These are phyloP conservation scores for Rhagoletis pomonella DNA, from an alignment of 1,140 invertebrate species.

Conservation along the genomic window DNA sequence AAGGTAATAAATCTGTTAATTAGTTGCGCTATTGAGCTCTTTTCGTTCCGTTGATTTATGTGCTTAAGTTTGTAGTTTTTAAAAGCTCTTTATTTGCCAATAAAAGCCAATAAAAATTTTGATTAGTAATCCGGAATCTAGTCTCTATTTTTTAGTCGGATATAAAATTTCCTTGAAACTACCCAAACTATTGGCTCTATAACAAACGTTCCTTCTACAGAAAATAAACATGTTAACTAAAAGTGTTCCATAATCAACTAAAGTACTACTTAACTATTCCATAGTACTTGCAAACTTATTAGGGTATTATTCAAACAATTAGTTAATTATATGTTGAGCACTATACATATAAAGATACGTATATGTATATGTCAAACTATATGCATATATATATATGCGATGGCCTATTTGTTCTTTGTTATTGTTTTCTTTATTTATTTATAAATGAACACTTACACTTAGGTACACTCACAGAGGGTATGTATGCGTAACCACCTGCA, in stretches of 20 bases:
- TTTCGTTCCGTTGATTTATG: too few species aligned
- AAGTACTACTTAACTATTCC: conserved; percentile 15
- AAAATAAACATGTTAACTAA: conserved; percentile 29
- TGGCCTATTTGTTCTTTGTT: too few species aligned
- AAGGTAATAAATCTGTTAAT: too few species aligned
- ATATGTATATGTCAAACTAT: too few species aligned
- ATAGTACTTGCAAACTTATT: neutral
- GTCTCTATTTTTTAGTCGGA: too few species aligned
- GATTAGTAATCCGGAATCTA: too few species aligned
- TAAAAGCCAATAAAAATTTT: too few species aligned
- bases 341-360: neutral
- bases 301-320: conserved; percentile 16
- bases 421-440: too few species aligned
- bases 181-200: neutral
- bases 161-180: neutral
- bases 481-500: neutral
- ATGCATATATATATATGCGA: too few species aligned
- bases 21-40: too few species aligned
- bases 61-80: too few species aligned
- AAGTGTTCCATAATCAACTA: conserved; percentile 48
- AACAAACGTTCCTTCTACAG: conserved; percentile 23
- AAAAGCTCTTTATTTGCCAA: too few species aligned
- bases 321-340: neutral
- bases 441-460: conserved; percentile 22
- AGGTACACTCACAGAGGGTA: neutral